Percentiles rank a stretch among this genome's conserved stretches.
Evolutionary conservation across 2,888 invertebrate genomes (phyloP).

Genomic region (Drosophila picticornis): DNA sequence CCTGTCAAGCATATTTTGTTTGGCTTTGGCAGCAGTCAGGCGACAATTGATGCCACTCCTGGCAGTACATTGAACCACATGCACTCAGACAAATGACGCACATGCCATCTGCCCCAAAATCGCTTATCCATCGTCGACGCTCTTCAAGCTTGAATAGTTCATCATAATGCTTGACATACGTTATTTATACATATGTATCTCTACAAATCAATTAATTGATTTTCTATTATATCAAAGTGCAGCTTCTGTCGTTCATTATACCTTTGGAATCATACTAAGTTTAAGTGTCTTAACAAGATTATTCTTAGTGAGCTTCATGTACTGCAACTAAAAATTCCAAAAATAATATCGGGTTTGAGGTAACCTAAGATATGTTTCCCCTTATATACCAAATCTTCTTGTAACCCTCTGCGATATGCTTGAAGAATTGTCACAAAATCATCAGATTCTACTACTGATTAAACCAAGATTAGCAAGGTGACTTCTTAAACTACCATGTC

Average conservation of each 20-base stretch:
- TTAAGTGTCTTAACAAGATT: not conserved
- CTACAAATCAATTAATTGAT: slow-evolving; percentile 16
- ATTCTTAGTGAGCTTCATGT: not conserved
- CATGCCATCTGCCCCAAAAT: slow-evolving; percentile 30
- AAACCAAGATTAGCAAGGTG: not conserved
- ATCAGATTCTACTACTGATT: not conserved
- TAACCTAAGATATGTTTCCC: not conserved
- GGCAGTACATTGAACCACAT: slow-evolving; percentile 57
- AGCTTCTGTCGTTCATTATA: not conserved
- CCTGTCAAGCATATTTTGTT: slow-evolving; percentile 42
- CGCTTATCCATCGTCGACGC: slow-evolving; percentile 8
- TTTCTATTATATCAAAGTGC: not conserved
- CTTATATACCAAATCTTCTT: not conserved
- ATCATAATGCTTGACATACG: slow-evolving; percentile 4
- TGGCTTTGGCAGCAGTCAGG: slow-evolving; percentile 52
- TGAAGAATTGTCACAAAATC: not conserved
- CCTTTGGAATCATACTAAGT: not conserved
- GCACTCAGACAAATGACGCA: slow-evolving; percentile 64
- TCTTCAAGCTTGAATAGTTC: slow-evolving; percentile 2
- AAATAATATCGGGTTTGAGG: too few species aligned
- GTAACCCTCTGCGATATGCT: not conserved
- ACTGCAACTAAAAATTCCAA: not conserved
- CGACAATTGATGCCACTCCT: slow-evolving; percentile 7
- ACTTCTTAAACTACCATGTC: not conserved
- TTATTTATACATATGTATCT: not conserved